Evolutionary conservation across 2,797 vertebrate species (phyloP).

Genomic region (Balearica regulorum): DNA sequence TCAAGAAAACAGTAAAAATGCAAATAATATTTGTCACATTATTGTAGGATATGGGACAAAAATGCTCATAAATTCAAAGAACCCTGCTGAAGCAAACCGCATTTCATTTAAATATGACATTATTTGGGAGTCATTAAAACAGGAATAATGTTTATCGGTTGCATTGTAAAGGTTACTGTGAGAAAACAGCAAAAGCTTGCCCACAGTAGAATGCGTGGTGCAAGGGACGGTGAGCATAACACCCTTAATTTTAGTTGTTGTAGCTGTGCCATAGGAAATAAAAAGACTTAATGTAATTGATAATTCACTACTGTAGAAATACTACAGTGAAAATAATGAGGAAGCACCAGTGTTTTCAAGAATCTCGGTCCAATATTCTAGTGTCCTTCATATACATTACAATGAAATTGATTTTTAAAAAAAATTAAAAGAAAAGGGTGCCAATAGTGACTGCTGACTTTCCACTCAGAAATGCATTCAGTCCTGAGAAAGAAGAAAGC

Average conservation of each 20-base stretch:
- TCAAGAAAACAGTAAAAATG: conserved; percentile 75
- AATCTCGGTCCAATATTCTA: background rate
- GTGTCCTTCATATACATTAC: background rate
- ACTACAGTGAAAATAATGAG: conserved; percentile 16
- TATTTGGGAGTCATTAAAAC: conserved; percentile 70
- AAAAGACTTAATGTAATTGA: conserved; percentile 24
- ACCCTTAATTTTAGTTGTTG: conserved; percentile 2
- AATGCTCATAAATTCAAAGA: conserved; percentile 62
- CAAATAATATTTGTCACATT: conserved; percentile 77
- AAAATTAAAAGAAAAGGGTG: background rate
- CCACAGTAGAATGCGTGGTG: background rate
- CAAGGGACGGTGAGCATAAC: background rate
- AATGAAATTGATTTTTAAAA: background rate
- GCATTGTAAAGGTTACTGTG: conserved; percentile 50
- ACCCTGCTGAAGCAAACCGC: conserved; percentile 51
- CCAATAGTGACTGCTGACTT: background rate
- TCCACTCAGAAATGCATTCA: background rate
- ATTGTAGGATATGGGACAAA: conserved; percentile 68
- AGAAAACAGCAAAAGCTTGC: conserved; percentile 50
- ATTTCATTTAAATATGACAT: conserved; percentile 63
- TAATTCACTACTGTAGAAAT: background rate
- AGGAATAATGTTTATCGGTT: conserved; percentile 51
- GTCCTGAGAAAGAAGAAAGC: background rate
- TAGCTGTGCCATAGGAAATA: background rate
- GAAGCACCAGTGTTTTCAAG: background rate